Conservation (phyloP, 2,113 vertebrate species). For the Melanerpes aurifrons region DNA sequence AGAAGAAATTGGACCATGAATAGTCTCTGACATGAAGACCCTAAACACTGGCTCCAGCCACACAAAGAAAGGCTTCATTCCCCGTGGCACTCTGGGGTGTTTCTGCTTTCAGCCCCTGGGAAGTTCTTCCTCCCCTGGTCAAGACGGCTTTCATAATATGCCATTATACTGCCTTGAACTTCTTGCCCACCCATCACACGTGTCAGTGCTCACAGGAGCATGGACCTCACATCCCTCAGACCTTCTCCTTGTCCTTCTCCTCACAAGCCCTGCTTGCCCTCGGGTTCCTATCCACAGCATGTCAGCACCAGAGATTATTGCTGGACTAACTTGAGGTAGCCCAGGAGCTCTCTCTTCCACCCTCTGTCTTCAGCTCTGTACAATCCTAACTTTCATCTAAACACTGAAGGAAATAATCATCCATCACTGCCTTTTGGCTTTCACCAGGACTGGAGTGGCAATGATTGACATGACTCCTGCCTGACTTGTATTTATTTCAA, state of each 20-base stretch:
- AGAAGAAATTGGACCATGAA: not conserved
- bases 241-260: not conserved
- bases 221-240: not conserved
- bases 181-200: constrained; percentile 1
- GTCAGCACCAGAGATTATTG: not conserved
- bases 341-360: not conserved
- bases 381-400: not conserved
- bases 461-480: not conserved
- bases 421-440: not conserved
- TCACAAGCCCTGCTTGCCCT: not conserved
- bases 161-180: not conserved
- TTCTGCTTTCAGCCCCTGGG: constrained; percentile 27
- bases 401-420: not conserved
- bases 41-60: not conserved
- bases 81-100: not conserved
- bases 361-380: not conserved
- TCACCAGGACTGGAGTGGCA: not conserved
- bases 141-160: constrained; percentile 2
- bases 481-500: not conserved
- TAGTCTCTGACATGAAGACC: not conserved
- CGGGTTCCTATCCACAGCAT: not conserved
- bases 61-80: not conserved
- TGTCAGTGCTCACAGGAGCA: not conserved
- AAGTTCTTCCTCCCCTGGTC: not conserved
- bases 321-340: not conserved